Conservation (phyloP, 2,113 vertebrate species). For the Serinus canaria region DNA sequence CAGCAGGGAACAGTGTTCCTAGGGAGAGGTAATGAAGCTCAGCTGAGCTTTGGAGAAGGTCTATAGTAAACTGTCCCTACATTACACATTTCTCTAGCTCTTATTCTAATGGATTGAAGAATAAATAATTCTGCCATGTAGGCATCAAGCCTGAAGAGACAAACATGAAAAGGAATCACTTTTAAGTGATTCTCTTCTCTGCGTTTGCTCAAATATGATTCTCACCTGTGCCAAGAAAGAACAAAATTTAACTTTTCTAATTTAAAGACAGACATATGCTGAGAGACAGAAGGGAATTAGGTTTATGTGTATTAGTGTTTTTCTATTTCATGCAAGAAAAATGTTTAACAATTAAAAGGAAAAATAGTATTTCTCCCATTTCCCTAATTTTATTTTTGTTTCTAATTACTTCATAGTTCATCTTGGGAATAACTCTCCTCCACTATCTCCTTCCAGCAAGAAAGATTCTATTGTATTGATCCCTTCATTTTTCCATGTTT, state of each 20-base stretch:
- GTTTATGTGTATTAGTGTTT: neutral
- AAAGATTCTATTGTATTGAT: neutral
- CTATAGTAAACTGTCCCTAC: neutral
- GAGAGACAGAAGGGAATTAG: neutral
- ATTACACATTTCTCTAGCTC: neutral
- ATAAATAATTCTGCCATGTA: neutral
- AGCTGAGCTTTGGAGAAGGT: conserved; percentile 5
- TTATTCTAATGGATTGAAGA: neutral
- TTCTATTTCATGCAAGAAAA: neutral
- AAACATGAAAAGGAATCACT: neutral
- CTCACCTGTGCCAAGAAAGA: neutral
- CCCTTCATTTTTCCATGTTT: neutral
- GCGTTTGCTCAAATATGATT: neutral
- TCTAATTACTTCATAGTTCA: neutral
- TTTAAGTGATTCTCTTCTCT: neutral
- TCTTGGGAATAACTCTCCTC: neutral
- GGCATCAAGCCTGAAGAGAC: neutral
- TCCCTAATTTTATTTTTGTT: neutral
- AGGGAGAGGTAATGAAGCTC: conserved; percentile 14
- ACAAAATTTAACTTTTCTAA: neutral
- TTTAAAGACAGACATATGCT: neutral
- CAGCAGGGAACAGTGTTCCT: neutral
- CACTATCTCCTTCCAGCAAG: neutral
- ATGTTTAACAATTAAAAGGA: neutral
- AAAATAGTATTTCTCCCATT: neutral